phyloP scores from a whole-genome alignment of 1,140 invertebrate species.

The Aphaenogaster rudis region DNA sequence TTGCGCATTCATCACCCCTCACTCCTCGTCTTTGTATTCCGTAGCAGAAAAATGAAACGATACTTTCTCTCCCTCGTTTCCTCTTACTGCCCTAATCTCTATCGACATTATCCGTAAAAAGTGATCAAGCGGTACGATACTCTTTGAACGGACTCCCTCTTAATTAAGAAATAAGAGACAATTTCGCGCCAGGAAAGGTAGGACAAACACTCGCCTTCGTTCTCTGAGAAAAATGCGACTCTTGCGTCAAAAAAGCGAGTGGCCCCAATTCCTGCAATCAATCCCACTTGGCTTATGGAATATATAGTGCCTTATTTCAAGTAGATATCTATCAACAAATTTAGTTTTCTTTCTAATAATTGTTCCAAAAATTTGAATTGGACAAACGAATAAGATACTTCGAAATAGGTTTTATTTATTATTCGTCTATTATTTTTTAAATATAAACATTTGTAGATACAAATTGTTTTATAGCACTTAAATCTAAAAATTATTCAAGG shows the following conservation, averaged over 20 bases:
- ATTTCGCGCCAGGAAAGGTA: conserved; percentile 66
- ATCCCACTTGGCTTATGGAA: conserved; percentile 2
- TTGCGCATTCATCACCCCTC: conserved; percentile 55
- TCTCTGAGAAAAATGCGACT: conserved; percentile 60
- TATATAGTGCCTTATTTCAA: conserved; percentile 1
- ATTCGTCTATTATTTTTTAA: neutral
- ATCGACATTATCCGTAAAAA: conserved; percentile 58
- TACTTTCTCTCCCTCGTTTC: conserved; percentile 47
- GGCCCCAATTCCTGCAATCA: conserved; percentile 47
- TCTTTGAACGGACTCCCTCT: conserved; percentile 55
- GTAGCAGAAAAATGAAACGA: neutral
- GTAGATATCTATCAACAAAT: conserved; percentile 3
- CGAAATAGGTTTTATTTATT: neutral
- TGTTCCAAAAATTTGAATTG: neutral
- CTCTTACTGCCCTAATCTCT: conserved; percentile 58
- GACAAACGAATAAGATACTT: neutral
- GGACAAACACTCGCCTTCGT: conserved; percentile 56
- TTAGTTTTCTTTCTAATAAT: neutral
- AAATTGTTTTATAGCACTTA: neutral
- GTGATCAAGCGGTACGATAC: conserved; percentile 37
- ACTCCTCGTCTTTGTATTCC: conserved; percentile 27
- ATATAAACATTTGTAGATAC: neutral
- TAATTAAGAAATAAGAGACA: conserved; percentile 75
- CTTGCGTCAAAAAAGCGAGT: conserved; percentile 56
- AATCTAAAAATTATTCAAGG: neutral